A percentile compares a stretch with the other conserved stretches of the same genome.
Evolutionary conservation across 2,113 vertebrate genomes (phyloP).

Genomic region (Lathamus discolor): DNA sequence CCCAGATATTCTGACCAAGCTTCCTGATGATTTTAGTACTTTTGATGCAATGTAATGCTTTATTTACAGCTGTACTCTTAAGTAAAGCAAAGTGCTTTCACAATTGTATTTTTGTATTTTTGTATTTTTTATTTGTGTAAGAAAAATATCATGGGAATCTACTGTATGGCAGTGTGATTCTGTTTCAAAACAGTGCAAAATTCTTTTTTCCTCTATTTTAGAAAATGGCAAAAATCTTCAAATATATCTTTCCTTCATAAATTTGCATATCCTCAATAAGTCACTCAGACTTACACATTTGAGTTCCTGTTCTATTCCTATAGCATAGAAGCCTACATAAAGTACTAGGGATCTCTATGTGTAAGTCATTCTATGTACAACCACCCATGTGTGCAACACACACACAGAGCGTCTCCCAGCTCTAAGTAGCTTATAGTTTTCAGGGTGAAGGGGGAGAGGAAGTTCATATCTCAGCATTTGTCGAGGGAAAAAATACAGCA

Average conservation of each 20-base stretch:
- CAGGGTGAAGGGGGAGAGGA: background rate
- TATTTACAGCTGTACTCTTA: conserved; percentile 65
- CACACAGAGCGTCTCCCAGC: background rate
- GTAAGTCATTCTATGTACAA: background rate
- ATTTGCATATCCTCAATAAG: background rate
- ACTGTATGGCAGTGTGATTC: background rate
- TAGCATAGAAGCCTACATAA: background rate
- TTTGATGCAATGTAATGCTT: conserved; percentile 68
- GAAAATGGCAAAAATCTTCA: background rate
- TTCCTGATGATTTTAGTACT: conserved; percentile 59
- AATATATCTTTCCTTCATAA: background rate
- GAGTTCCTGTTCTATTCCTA: background rate
- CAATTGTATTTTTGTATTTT: background rate
- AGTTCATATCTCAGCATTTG: background rate
- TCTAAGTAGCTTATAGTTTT: background rate
- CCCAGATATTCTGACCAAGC: conserved; percentile 46
- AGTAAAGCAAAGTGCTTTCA: conserved; percentile 60
- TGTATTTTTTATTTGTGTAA: background rate
- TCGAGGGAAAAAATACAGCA: background rate
- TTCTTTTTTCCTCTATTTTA: background rate
- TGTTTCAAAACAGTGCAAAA: background rate
- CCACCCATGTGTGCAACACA: fast-evolving
- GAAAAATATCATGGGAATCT: conserved; percentile 35
- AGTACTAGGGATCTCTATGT: background rate
- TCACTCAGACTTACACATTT: background rate